Conservation (phyloP, 2,888 invertebrate species). For the Cecidostiba fungosa region DNA sequence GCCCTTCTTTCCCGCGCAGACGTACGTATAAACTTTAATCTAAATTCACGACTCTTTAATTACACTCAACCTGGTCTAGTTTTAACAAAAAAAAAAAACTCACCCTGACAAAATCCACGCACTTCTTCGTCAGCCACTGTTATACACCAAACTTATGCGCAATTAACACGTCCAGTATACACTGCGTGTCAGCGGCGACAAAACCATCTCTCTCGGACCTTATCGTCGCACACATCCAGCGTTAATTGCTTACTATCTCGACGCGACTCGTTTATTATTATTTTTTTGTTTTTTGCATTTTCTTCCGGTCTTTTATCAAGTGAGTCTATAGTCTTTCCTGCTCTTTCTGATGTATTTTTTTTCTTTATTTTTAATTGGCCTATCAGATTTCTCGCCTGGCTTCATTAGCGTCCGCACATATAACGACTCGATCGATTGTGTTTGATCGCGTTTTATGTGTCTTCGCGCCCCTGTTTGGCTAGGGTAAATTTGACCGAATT, state of each 20-base stretch:
- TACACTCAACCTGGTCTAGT: neutral
- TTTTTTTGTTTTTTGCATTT: slow-evolving; percentile 22
- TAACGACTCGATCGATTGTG: neutral
- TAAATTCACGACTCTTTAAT: neutral
- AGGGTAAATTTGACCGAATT: neutral
- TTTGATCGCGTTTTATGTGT: neutral
- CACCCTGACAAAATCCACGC: neutral
- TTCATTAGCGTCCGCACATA: slow-evolving; percentile 5
- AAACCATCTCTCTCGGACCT: neutral
- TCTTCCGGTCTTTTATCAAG: slow-evolving; percentile 24
- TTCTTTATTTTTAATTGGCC: slow-evolving; percentile 22
- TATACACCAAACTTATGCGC: neutral
- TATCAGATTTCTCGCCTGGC: slow-evolving; percentile 30
- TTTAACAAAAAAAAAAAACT: neutral
- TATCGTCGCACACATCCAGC: neutral
- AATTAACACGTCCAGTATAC: neutral
- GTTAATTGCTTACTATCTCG: slow-evolving; percentile 38
- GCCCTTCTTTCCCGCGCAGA: neutral
- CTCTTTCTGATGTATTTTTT: neutral
- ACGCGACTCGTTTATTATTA: neutral
- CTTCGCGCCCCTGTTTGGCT: neutral
- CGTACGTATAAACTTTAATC: neutral
- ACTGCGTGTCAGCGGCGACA: neutral
- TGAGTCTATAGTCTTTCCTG: neutral
- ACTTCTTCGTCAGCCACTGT: neutral